phyloP scores from a whole-genome alignment of 2,113 vertebrate species.

The Paradoxurus hermaphroditus region DNA sequence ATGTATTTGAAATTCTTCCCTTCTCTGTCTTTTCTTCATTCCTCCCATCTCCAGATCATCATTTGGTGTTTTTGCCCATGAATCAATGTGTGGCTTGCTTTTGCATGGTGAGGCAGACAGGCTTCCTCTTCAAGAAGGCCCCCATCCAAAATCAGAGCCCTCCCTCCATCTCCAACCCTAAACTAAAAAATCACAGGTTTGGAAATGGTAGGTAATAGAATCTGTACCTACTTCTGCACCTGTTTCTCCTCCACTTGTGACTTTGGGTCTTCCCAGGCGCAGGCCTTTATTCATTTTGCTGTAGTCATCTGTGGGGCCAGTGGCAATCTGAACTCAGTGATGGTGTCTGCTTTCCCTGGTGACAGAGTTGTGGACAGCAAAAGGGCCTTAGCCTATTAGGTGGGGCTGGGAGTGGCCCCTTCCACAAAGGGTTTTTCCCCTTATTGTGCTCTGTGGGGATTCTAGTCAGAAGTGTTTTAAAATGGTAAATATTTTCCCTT shows the following conservation, averaged over 20 bases:
- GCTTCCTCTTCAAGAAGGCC: not conserved
- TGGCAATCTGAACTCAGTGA: not conserved
- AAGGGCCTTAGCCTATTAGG: not conserved
- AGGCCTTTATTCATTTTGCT: conserved; percentile 42
- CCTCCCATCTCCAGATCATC: not conserved
- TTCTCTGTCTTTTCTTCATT: not conserved
- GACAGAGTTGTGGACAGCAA: conserved; percentile 46
- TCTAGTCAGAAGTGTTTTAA: conserved; percentile 13
- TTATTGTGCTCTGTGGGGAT: not conserved
- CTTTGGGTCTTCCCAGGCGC: conserved; percentile 44
- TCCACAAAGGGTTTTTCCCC: not conserved
- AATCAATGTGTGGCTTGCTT: not conserved
- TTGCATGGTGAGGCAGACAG: not conserved
- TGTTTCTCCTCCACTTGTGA: not conserved
- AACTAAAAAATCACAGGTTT: not conserved
- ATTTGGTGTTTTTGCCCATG: not conserved
- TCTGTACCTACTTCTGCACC: not conserved
- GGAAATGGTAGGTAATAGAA: rapidly evolving
- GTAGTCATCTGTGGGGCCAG: conserved; percentile 44
- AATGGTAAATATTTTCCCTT: not conserved
- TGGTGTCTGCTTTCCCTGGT: conserved; percentile 22
- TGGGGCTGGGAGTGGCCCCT: not conserved
- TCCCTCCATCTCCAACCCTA: not conserved
- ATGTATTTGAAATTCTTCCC: not conserved
- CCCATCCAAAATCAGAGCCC: not conserved